Evolutionary conservation across 1,140 invertebrate species (phyloP).

Genomic region (Nautilus pompilius): DNA sequence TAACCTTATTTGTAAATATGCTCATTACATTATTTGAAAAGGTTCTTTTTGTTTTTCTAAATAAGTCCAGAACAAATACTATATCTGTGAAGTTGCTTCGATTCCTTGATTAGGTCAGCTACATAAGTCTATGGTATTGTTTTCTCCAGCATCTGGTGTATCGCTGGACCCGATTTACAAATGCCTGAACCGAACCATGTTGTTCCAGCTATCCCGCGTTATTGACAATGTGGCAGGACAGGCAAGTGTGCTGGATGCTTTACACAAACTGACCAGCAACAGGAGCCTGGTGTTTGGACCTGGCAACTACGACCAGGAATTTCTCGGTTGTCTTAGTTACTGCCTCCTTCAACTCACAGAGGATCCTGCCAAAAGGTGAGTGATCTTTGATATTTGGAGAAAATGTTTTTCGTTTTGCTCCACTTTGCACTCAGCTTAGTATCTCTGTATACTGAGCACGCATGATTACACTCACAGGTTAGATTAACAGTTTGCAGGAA

Average conservation of each 20-base stretch:
- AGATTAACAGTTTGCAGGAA: no score
- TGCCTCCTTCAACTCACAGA: slow-evolving; percentile 91
- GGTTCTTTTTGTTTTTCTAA: no score
- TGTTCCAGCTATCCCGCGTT: slow-evolving; percentile 88
- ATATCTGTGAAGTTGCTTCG: no score
- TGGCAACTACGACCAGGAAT: slow-evolving; percentile 91
- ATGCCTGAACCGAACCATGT: slow-evolving; percentile 88
- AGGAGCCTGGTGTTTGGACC: slow-evolving; percentile 85
- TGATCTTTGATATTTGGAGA: slow-evolving; percentile 3
- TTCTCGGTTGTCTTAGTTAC: slow-evolving; percentile 91
- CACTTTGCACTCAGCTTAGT: no score
- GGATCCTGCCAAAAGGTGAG: slow-evolving; percentile 77
- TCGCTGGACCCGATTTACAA: slow-evolving; percentile 80
- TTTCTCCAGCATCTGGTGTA: slow-evolving; percentile 51
- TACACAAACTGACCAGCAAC: slow-evolving; percentile 87
- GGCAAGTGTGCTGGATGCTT: slow-evolving; percentile 85
- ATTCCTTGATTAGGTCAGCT: no score
- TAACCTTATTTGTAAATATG: no score
- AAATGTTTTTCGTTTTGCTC: no score
- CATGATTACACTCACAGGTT: no score
- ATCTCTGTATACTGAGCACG: no score
- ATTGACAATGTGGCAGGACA: slow-evolving; percentile 79
- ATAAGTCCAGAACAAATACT: no score
- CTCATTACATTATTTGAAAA: no score
- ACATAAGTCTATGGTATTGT: no score